phyloP scores from a whole-genome alignment of 2,888 invertebrate genomes.

The Enchytraeus crypticus region DNA sequence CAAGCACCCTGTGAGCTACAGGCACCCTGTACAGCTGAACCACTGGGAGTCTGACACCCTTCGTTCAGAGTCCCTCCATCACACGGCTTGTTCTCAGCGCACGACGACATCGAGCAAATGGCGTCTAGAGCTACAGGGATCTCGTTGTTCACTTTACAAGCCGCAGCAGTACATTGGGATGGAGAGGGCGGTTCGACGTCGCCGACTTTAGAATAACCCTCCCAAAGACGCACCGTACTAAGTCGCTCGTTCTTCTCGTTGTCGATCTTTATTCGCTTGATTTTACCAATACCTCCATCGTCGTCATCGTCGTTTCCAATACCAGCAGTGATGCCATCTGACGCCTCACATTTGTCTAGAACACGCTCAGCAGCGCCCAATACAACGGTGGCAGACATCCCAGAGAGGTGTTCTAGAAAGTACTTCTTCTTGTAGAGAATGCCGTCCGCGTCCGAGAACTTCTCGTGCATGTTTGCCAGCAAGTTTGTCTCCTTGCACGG shows the following conservation, averaged over 20 bases:
- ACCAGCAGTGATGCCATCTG: no score
- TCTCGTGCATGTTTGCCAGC: conserved; percentile 36
- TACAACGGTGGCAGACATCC: neutral
- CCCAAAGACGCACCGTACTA: no score
- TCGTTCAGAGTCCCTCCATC: no score
- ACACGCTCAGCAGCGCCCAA: neutral
- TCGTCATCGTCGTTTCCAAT: neutral
- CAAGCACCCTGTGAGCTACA: no score
- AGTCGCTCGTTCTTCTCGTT: conserved; percentile 29
- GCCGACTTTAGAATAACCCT: neutral
- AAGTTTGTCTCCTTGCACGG: conserved; percentile 53
- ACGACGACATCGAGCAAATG: no score
- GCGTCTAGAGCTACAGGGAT: no score
- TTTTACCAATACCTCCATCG: conserved; percentile 28
- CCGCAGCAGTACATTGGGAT: neutral
- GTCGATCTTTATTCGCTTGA: conserved; percentile 40
- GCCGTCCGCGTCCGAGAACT: conserved; percentile 20
- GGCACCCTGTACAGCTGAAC: no score
- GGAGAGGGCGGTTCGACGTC: neutral
- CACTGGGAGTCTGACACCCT: no score
- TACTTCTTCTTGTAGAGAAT: conserved; percentile 17
- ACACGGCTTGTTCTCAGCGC: no score
- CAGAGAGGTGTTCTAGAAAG: conserved; percentile 11
- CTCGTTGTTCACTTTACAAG: no score
- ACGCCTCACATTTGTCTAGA: no score